Conservation (phyloP, 2,113 vertebrate genomes). For the Callipepla californica region DNA sequence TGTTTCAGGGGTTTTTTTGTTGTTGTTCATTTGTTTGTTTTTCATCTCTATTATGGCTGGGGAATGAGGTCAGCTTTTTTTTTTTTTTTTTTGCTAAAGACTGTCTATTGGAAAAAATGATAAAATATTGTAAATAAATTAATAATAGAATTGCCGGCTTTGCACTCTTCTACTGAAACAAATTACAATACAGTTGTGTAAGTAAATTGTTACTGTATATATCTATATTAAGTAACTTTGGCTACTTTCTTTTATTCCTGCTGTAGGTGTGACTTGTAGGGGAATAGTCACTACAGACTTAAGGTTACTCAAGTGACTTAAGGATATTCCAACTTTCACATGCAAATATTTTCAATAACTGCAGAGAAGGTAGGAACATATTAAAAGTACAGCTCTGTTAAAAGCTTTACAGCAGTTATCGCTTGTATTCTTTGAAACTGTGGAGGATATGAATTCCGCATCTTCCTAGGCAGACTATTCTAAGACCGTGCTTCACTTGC, state of each 20-base stretch:
- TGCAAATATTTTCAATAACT: background rate
- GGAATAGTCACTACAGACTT: background rate
- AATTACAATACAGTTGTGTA: accelerated
- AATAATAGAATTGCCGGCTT: background rate
- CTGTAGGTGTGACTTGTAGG: background rate
- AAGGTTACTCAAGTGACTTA: background rate
- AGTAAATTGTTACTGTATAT: background rate
- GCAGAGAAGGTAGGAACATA: background rate
- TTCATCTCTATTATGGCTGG: background rate
- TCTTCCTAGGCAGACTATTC: background rate
- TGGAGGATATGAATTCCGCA: background rate
- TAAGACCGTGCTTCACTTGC: background rate
- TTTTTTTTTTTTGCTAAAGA: background rate
- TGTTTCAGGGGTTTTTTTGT: background rate
- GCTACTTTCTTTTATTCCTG: background rate
- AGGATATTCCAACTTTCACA: background rate
- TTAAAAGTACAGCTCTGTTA: background rate
- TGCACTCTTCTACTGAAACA: background rate
- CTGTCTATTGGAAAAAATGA: background rate
- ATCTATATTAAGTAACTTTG: background rate
- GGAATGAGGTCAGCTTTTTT: background rate
- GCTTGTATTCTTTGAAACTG: background rate
- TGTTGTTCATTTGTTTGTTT: background rate
- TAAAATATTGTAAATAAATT: background rate
- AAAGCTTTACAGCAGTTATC: background rate